A percentile compares a stretch with the other conserved stretches of the same genome.
These are phyloP conservation scores for Zingel zingel DNA, from an alignment of 2,113 vertebrate genomes.

Conservation along the genomic window DNA sequence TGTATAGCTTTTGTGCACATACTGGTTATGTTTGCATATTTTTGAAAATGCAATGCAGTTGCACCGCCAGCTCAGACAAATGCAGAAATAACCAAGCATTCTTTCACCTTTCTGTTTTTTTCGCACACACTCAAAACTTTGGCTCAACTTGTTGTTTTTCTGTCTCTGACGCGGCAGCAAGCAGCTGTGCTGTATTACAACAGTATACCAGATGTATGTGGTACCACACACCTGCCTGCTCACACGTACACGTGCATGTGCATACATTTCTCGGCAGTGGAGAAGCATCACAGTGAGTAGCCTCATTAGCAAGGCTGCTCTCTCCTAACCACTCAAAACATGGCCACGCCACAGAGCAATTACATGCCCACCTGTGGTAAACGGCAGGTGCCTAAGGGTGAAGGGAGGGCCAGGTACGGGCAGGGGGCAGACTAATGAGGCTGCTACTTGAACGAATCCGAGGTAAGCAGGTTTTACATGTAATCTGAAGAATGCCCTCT, in stretches of 20 bases:
- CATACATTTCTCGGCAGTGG: slow-evolving; percentile 40
- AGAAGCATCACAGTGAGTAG: slow-evolving; percentile 57
- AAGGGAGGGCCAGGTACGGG: slow-evolving; percentile 50
- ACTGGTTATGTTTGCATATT: background rate
- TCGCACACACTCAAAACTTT: background rate
- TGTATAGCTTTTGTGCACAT: background rate
- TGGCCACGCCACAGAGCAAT: slow-evolving; percentile 73
- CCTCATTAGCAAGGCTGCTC: slow-evolving; percentile 70
- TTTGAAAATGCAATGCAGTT: background rate
- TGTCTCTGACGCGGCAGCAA: slow-evolving; percentile 26
- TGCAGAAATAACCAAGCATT: no score
- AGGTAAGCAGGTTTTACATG: slow-evolving; percentile 42
- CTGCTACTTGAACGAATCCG: slow-evolving; percentile 54
- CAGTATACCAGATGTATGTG: slow-evolving; percentile 49
- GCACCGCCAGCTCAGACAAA: background rate
- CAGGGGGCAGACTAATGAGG: slow-evolving; percentile 72
- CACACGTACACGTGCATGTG: background rate
- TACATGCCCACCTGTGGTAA: slow-evolving; percentile 78
- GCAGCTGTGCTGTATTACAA: slow-evolving; percentile 43
- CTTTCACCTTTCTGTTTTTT: background rate
- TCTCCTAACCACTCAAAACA: slow-evolving; percentile 66
- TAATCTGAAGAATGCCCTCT: slow-evolving; percentile 29
- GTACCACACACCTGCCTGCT: slow-evolving; percentile 42
- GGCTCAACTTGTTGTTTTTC: background rate
- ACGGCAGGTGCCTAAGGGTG: slow-evolving; percentile 70